Conservation (phyloP, 2,888 invertebrate species). For the Saturnia pavonia region DNA sequence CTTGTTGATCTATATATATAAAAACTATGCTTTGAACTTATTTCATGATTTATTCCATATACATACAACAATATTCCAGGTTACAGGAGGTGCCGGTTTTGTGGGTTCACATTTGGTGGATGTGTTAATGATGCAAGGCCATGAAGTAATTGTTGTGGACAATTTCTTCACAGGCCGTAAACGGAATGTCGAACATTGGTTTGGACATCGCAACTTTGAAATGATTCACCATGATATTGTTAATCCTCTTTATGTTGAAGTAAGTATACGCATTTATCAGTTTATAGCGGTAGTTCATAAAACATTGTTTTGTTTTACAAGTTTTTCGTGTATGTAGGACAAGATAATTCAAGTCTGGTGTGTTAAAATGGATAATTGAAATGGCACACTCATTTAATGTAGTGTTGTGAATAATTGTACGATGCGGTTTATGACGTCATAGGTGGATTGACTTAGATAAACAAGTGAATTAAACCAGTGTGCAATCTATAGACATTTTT, state of each 20-base stretch:
- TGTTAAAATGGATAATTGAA: neutral
- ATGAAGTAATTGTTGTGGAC: constrained; percentile 98
- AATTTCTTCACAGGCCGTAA: constrained; percentile 99
- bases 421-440: neutral
- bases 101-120: constrained; percentile 99
- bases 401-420: neutral
- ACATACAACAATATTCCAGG: constrained; percentile 81
- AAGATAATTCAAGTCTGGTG: neutral
- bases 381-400: neutral
- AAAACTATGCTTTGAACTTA: too few relatives aligned
- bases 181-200: constrained; percentile 98
- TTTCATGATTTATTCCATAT: neutral
- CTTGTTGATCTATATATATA: too few relatives aligned
- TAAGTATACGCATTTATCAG: constrained; percentile 32
- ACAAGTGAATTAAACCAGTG: neutral
- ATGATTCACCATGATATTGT: constrained; percentile 99
- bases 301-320: neutral
- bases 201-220: constrained; percentile 99
- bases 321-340: constrained; percentile 1
- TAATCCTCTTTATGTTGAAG: constrained; percentile 97
- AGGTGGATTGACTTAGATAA: neutral
- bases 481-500: neutral
- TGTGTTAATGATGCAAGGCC: constrained; percentile 95
- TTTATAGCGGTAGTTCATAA: neutral
- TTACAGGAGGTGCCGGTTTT: constrained; percentile 98